These are phyloP conservation scores for Peromyscus californicus DNA, from an alignment of 2,113 vertebrate genomes.

Conservation along the genomic window DNA sequence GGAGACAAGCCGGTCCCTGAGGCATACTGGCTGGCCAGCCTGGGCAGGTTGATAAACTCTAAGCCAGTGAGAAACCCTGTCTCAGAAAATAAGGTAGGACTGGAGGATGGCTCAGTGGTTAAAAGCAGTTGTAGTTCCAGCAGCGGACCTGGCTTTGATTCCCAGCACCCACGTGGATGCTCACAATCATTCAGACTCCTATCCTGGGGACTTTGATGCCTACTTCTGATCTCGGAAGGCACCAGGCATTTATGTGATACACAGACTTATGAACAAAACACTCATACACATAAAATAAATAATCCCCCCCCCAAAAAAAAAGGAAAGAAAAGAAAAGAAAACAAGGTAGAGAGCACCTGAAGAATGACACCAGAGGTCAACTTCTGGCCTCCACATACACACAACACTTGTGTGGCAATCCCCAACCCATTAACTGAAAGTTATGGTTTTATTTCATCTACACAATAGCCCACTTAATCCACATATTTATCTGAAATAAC, in stretches of 20 bases:
- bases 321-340: neutral
- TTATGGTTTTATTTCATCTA: constrained; percentile 18
- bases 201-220: neutral
- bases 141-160: neutral
- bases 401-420: neutral
- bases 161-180: neutral
- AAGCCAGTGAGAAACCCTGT: neutral
- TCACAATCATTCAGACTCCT: neutral
- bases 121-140: neutral
- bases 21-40: neutral
- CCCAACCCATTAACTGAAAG: neutral
- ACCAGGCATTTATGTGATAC: neutral
- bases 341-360: neutral
- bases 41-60: neutral
- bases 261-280: neutral
- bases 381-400: neutral
- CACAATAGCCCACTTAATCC: neutral
- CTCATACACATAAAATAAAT: neutral
- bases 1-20: neutral
- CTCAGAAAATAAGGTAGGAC: neutral
- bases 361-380: too few species aligned
- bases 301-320: too few species aligned
- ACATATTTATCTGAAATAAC: neutral
- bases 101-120: neutral
- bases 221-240: neutral